Evolutionary conservation across 2,888 invertebrate genomes (phyloP), one percentile per base, ranked within the genome.

Genomic region (Epirrhoe tristata): DNA sequence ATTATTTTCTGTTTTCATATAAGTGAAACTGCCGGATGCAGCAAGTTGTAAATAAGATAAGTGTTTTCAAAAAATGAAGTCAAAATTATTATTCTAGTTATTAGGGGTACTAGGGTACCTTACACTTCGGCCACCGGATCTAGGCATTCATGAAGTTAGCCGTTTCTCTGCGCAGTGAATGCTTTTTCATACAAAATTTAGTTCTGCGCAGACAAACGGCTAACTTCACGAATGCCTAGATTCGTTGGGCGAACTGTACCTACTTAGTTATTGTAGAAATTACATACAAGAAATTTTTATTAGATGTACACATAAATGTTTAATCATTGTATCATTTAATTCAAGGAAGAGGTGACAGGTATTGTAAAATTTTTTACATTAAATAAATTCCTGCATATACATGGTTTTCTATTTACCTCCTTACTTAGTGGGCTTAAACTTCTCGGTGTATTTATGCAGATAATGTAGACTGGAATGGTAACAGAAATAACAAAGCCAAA

Each of bases 321-420:
- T 50, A 51, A 51, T 39, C 48, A 62, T 36, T 62, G 36, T 55
- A 24, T 36, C 34, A 24, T 43, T 43, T 53, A 55, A 53, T 56
- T 50, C 43, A 60, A 53, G 39, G 55, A 43, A 39, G 39, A 24
- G 39, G 62, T 32, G 39, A 51, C 51, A 57, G 51, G 62, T 56
- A 57, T 62, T 51, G 43, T 51, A 51, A 39, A 54, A 12, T 16
- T 50, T 51, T 61, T 50, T 12, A 51, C 39, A 62, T 56, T 65
- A 52, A 60, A 66, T 46, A 10, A 58, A 48, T 67, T 54, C 54
- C 43, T 64, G 32, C 46, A 17, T 14, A 50, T 36, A 46, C 16
- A 31, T 32, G 57, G 14, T 14, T 36, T 54, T 16, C 14, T 6
- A 12, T 6, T 48, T 12, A 8, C 7, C 5, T 34, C 34, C 34